phyloP scores from a whole-genome alignment of 2,888 invertebrate genomes.

The Petrolisthes cinctipes region DNA sequence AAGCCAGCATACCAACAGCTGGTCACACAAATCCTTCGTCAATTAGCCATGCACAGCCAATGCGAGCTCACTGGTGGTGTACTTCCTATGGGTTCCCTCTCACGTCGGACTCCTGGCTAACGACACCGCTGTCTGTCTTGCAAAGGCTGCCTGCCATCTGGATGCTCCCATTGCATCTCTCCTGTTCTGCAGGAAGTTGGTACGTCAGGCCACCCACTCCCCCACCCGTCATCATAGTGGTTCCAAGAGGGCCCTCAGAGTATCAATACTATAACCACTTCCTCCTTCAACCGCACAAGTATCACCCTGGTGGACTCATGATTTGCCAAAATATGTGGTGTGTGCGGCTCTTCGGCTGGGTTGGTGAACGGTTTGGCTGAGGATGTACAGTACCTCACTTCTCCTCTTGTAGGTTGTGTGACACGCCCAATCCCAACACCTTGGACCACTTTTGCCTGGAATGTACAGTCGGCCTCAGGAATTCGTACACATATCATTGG shows the following conservation, averaged over 20 bases:
- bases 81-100: conserved; percentile 13
- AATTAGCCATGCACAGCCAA: too few species aligned
- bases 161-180: conserved; percentile 16
- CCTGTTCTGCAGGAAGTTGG: conserved; percentile 5
- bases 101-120: conserved; percentile 15
- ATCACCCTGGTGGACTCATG: conserved; percentile 5
- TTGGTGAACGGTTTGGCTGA: conserved; percentile 2
- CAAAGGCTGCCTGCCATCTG: neutral
- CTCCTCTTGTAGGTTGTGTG: too few species aligned
- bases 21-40: too few species aligned
- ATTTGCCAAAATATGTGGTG: conserved; percentile 13
- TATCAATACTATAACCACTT: too few species aligned
- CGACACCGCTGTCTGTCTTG: neutral
- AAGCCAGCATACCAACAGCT: too few species aligned
- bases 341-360: conserved; percentile 10
- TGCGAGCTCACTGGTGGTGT: neutral
- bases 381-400: too few species aligned
- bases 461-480: too few species aligned
- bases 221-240: conserved; percentile 3
- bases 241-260: too few species aligned
- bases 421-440: too few species aligned
- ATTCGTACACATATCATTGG: too few species aligned
- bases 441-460: too few species aligned
- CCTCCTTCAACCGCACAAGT: neutral
- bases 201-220: neutral